A percentile compares a stretch with the other conserved stretches of the same genome.
phyloP scores from a whole-genome alignment of 2,888 invertebrate genomes.

The Linyphia triangularis region DNA sequence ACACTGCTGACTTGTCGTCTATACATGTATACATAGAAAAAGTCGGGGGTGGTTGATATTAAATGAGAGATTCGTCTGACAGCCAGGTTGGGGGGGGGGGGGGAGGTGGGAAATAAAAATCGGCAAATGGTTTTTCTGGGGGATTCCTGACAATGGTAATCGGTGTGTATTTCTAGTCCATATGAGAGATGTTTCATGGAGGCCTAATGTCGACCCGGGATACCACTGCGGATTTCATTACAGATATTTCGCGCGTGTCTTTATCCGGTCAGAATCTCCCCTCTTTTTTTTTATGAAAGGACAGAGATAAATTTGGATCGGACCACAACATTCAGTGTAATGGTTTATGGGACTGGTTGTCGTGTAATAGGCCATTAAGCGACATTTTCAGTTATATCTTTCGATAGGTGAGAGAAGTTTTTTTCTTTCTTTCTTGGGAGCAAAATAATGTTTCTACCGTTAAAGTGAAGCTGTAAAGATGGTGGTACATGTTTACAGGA shows the following conservation, averaged over 20 bases:
- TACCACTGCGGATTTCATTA: conserved; percentile 54
- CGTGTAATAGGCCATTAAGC: conserved; percentile 13
- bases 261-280: conserved; percentile 39
- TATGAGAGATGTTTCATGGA: conserved; percentile 39
- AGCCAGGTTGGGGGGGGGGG: background rate
- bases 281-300: background rate
- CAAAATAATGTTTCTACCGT: background rate
- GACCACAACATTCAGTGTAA: background rate
- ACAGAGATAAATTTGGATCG: conserved; percentile 30
- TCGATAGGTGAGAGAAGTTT: background rate
- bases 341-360: conserved; percentile 19
- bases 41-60: conserved; percentile 47
- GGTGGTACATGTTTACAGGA: too few relatives aligned
- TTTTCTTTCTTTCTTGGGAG: background rate
- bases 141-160: conserved; percentile 43
- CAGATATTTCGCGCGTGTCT: conserved; percentile 24
- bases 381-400: background rate
- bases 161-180: conserved; percentile 28
- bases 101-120: conserved; percentile 34
- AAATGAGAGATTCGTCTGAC: conserved; percentile 47
- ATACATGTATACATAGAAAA: conserved; percentile 33
- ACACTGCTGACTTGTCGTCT: conserved; percentile 15
- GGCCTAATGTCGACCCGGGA: conserved; percentile 27
- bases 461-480: too few relatives aligned
- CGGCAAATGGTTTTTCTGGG: conserved; percentile 55